A percentile compares a stretch with the other conserved stretches of the same genome.
Conservation (phyloP, 1,140 invertebrate species). For the Cherax quadricarinatus region DNA sequence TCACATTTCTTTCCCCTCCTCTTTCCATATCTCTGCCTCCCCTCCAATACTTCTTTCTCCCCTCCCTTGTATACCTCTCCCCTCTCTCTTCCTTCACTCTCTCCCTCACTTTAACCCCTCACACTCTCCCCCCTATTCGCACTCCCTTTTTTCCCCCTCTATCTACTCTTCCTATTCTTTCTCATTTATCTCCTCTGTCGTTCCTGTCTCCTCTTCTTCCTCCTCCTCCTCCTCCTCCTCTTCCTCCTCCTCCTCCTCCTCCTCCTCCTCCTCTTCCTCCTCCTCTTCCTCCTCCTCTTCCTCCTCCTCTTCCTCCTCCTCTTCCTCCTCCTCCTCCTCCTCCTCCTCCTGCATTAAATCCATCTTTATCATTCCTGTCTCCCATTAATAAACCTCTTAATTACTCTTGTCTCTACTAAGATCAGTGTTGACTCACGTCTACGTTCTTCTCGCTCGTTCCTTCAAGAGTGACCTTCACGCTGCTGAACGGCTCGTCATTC, state of each 20-base stretch:
- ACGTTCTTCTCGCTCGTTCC: neutral
- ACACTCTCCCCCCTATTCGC: too few relatives aligned
- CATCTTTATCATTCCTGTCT: neutral
- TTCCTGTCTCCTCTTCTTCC: too few relatives aligned
- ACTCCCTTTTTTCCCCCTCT: too few relatives aligned
- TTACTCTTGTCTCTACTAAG: too few relatives aligned
- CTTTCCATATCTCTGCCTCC: neutral
- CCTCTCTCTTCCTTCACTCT: neutral
- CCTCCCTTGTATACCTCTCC: neutral
- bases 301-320: too few relatives aligned
- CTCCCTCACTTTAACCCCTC: too few relatives aligned
- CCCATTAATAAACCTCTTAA: neutral
- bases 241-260: neutral
- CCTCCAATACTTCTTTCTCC: neutral
- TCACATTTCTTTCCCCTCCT: neutral
- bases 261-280: neutral
- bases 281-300: too few relatives aligned
- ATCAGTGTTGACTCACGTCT: neutral
- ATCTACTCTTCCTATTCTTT: too few relatives aligned
- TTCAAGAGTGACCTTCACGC: too few relatives aligned
- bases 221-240: too few relatives aligned
- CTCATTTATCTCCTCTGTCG: too few relatives aligned
- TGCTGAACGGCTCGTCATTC: too few relatives aligned
- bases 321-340: neutral
- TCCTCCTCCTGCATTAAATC: neutral